phyloP scores from a whole-genome alignment of 2,888 invertebrate species.

The Ptychoptera contaminata region DNA sequence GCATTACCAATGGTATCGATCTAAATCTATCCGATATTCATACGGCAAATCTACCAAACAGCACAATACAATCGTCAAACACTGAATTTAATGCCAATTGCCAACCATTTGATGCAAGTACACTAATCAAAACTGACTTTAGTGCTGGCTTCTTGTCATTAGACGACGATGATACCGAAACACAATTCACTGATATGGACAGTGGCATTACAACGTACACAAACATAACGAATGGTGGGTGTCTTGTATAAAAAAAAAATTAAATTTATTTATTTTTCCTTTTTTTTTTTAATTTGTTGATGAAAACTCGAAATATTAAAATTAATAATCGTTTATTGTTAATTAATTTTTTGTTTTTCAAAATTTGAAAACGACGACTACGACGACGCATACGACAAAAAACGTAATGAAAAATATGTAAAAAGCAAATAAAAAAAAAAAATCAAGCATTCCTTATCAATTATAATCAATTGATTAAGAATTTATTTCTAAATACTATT shows the following conservation, averaged over 20 bases:
- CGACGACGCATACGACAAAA: too few species aligned
- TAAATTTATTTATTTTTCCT: constrained; percentile 13
- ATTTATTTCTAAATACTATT: too few species aligned
- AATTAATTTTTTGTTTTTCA: too few species aligned
- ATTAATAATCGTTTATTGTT: too few species aligned
- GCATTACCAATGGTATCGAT: constrained; percentile 18
- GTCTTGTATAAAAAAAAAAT: constrained; percentile 25
- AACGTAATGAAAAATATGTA: too few species aligned
- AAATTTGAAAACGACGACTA: too few species aligned
- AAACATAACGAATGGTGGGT: constrained; percentile 26
- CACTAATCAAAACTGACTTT: constrained; percentile 22
- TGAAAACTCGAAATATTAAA: too few species aligned
- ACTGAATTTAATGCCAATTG: constrained; percentile 6
- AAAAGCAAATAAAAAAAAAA: too few species aligned
- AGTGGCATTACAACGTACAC: constrained; percentile 25
- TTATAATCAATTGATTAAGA: too few species aligned
- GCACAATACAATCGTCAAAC: neutral
- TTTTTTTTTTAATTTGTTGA: too few species aligned
- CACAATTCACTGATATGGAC: constrained; percentile 29
- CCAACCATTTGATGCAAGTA: constrained; percentile 4
- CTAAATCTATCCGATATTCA: neutral
- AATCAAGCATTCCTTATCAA: too few species aligned
- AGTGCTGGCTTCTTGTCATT: constrained; percentile 25
- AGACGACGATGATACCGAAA: constrained; percentile 20
- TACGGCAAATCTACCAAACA: neutral